Percentiles rank a stretch among this genome's conserved stretches.
Conservation (phyloP, 2,888 invertebrate genomes). For the Cotesia congregata region DNA sequence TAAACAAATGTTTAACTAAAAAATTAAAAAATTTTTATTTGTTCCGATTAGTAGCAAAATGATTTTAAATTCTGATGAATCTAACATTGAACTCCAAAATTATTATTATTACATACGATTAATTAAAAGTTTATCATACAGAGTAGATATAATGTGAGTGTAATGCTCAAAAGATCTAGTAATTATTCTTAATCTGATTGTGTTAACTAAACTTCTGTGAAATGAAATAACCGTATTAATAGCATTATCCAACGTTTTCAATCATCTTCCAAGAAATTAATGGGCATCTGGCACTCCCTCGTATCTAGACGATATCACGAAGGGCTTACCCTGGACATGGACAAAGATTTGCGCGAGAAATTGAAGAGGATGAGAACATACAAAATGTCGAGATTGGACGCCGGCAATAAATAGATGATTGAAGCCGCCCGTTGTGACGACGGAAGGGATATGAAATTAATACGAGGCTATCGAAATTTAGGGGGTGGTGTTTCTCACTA, state of each 20-base stretch:
- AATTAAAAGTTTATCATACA: not conserved
- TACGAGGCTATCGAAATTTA: constrained; percentile 63
- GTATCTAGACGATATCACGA: constrained; percentile 66
- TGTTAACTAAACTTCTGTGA: not conserved
- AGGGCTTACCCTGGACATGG: constrained; percentile 51
- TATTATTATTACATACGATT: not conserved
- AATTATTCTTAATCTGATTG: not conserved
- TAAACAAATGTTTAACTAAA: too few relatives aligned
- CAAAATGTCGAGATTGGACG: constrained; percentile 61
- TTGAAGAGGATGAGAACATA: constrained; percentile 31
- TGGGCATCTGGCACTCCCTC: constrained; percentile 60
- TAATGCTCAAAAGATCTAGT: not conserved
- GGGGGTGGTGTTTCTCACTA: constrained; percentile 47
- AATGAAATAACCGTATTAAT: not conserved
- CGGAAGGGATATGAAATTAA: constrained; percentile 70
- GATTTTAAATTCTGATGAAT: not conserved
- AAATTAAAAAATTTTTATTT: too few relatives aligned
- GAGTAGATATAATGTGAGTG: not conserved
- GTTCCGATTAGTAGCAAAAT: too few relatives aligned
- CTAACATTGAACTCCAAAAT: not conserved
- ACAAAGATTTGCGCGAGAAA: constrained; percentile 29
- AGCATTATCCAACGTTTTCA: constrained; percentile 8
- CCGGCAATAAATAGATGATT: constrained; percentile 69
- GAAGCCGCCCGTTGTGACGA: constrained; percentile 57
- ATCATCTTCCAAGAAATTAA: constrained; percentile 55